Base-by-base conservation (phyloP, 2,113 vertebrate genomes). In the Chascanopsetta lugubris region DNA sequence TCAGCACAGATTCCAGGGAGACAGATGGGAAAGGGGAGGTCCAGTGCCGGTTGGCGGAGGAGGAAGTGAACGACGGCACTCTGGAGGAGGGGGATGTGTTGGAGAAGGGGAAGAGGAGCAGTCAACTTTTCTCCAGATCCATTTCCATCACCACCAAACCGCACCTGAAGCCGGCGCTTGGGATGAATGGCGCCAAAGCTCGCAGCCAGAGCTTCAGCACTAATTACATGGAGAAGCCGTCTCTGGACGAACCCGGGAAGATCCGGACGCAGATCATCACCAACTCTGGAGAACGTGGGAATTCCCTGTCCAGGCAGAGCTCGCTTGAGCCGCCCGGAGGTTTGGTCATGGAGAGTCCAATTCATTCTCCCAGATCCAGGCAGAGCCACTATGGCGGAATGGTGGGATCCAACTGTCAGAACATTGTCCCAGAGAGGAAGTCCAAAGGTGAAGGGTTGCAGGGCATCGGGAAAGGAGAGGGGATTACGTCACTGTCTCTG, bases 111-210 rank as follows among this genome's bases (percentile, higher is more conserved):
- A 94, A 93, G 54, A 83, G 84, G 46, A 93, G 93, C 61, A 93
- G 84, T 83, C 93, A 90, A 66, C 90, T 89, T 36, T 92, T 90
- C 56, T 94, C 93, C 54, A 90, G 94, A 64, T 95, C 95, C 42
- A 78, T 93, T 85, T 96, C 95, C 36, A 93, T 94, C 26, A 90
- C 77, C 15, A 92, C 75, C 77, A 97, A 96, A 81, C 84, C 95
- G 0, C 94, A 94, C 66, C 81, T 94, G 8, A 97, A 96, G 62
- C 96, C 96, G 2, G 96, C 94, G 10, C 86, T 98, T 57, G 96
- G 96, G 50, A 96, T 97, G 96, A 97, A 94, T 0, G 96, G 95
- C 6, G 95, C 96, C 0, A 98, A 98, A 85, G 96, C 95, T 32
- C 94, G 96, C 0, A 97, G 96, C 77, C 96, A 96, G 90, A 97